phyloP scores from a whole-genome alignment of 2,797 vertebrate genomes.

The Epinephelus awoara region DNA sequence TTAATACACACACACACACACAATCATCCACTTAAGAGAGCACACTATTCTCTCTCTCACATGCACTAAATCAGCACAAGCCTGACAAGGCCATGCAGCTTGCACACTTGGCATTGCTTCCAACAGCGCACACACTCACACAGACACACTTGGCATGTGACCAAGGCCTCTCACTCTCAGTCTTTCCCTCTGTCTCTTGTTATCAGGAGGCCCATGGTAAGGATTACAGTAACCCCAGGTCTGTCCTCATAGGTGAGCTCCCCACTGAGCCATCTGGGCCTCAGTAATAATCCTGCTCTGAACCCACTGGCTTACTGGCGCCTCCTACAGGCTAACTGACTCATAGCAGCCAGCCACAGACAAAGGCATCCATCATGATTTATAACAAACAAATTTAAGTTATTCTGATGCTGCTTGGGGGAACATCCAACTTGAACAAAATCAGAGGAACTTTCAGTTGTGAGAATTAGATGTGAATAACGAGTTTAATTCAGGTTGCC shows the following conservation, averaged over 20 bases:
- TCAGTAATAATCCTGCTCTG: constrained; percentile 54
- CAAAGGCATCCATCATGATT: constrained; percentile 33
- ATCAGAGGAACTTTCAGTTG: too few species aligned
- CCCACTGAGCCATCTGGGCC: constrained; percentile 82
- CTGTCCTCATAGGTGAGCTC: constrained; percentile 81
- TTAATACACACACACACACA: constrained; percentile 47
- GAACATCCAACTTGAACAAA: neutral
- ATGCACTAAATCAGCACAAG: constrained; percentile 62
- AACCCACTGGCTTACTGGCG: constrained; percentile 12
- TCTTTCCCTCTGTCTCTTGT: constrained; percentile 63
- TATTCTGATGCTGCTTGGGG: neutral
- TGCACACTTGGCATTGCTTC: constrained; percentile 73
- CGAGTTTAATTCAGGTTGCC: constrained; percentile 1
- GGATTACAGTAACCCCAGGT: constrained; percentile 84
- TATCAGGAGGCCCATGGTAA: constrained; percentile 77
- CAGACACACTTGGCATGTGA: constrained; percentile 70
- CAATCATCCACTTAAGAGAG: constrained; percentile 70
- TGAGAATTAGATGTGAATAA: neutral
- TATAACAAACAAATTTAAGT: neutral
- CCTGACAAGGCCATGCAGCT: constrained; percentile 55
- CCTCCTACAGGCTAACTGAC: constrained; percentile 59
- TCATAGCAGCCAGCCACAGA: constrained; percentile 31
- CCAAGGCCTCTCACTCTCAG: constrained; percentile 69
- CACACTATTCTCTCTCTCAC: constrained; percentile 52
- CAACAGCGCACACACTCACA: constrained; percentile 38